Evolutionary conservation across 2,888 invertebrate genomes (phyloP), one percentile per base, ranked within the genome.

Genomic region (Coleophora flavipennella): DNA sequence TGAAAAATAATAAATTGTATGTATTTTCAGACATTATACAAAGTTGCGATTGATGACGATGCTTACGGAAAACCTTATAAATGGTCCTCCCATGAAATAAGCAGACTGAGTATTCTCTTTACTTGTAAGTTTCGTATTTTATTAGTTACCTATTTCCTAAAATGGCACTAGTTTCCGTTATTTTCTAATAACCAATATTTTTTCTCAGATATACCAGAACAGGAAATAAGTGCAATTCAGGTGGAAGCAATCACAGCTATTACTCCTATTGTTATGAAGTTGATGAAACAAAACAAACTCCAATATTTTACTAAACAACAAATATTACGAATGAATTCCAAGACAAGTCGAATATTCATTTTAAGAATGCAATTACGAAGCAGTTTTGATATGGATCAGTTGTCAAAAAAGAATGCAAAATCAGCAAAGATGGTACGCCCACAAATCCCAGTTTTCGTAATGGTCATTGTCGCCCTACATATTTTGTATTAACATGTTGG

Each of bases 11-110:
- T 25, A 25, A n/a, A n/a, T 31, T 32, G 31, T 26, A 4, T 25
- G 6, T 37, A 8, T n/a, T 73, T 70, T 20, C 60, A 84, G 83
- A 64, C 67, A 36, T 59, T 84, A 1, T 84, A 74, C 41, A 53
- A 67, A 1, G 73, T 77, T 40, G 83, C 83, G 8, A 62, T 57
- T 33, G 62, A 77, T 41, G 57, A 55, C 1, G 59, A 76, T 3
- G 80, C 78, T 2, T 84, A 77, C 40, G 79, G 72, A 2, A 59
- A 60, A 39, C 83, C 81, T 0, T 77, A 74, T 41, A 72, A 57
- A 45, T 84, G 83, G 83, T 67, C 79, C 9, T 75, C 80, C 6
- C 72, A 80, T 55, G 80, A 80, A 58, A 58, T 84, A 33, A 46
- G 49, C 28, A 62, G 67, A 45, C 57, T 84, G 7, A 62, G 67